Percentiles rank a stretch among this genome's conserved stretches.
phyloP scores from a whole-genome alignment of 2,888 invertebrate genomes.

The Ornithoptera priamus region DNA sequence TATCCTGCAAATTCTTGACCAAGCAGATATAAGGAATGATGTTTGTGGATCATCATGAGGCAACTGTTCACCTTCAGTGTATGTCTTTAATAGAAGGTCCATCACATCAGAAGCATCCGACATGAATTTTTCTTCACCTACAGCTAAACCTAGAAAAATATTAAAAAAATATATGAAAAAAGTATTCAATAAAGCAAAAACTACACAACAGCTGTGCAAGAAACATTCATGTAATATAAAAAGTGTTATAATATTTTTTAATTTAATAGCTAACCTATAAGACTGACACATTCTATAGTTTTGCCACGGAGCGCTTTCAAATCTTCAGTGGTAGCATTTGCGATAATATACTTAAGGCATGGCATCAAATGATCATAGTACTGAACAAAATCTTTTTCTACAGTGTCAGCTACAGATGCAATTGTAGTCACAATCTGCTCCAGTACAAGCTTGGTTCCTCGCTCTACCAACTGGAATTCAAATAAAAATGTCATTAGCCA shows the following conservation, averaged over 20 bases:
- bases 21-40: conserved; percentile 98
- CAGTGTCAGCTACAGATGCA: conserved; percentile 98
- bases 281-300: conserved; percentile 98
- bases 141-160: conserved; percentile 79
- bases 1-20: conserved; percentile 99
- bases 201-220: neutral
- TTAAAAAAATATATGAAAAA: neutral
- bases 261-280: conserved; percentile 85
- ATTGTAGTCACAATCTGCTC: conserved; percentile 99
- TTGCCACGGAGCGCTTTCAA: conserved; percentile 96
- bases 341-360: conserved; percentile 97
- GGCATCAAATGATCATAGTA: conserved; percentile 97
- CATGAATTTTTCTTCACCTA: conserved; percentile 91
- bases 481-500: neutral
- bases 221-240: neutral
- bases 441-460: conserved; percentile 96
- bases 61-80: conserved; percentile 89
- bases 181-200: neutral
- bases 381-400: conserved; percentile 95
- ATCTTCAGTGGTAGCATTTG: conserved; percentile 93
- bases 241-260: neutral
- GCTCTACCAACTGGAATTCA: conserved; percentile 86
- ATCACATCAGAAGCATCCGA: conserved; percentile 96
- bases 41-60: conserved; percentile 98
- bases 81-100: conserved; percentile 95